These are phyloP conservation scores for Cheilosia vulpina DNA, from an alignment of 2,888 invertebrate species.

Conservation along the genomic window DNA sequence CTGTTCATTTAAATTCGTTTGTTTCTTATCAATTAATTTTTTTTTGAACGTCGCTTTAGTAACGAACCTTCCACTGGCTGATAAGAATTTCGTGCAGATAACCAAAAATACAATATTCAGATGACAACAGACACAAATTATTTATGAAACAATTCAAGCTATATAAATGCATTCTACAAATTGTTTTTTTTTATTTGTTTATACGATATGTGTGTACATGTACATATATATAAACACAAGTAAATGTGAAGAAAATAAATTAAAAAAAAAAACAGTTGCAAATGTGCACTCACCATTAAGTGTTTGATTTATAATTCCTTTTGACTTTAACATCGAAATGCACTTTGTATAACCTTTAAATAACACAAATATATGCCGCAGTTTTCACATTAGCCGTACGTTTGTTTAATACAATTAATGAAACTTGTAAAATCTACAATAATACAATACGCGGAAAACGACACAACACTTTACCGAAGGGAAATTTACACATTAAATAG, in stretches of 20 bases:
- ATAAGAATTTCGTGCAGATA: constrained; percentile 64
- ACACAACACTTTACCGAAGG: background rate
- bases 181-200: background rate
- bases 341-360: constrained; percentile 2
- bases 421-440: background rate
- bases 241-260: background rate
- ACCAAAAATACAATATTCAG: constrained; percentile 47
- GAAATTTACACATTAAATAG: background rate
- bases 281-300: constrained; percentile 53
- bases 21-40: constrained; percentile 52
- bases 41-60: constrained; percentile 40
- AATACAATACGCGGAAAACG: background rate
- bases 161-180: background rate
- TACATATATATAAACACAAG: constrained; percentile 13
- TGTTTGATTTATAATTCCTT: constrained; percentile 43
- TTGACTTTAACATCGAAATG: constrained; percentile 62
- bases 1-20: constrained; percentile 33
- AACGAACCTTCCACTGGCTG: constrained; percentile 45
- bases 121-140: constrained; percentile 43
- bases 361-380: constrained; percentile 1
- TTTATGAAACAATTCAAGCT: background rate
- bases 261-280: background rate
- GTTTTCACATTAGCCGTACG: constrained; percentile 32
- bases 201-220: background rate
- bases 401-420: constrained; percentile 36